Evolutionary conservation across 2,113 vertebrate species (phyloP).

Genomic region (Heloderma charlesbogerti): DNA sequence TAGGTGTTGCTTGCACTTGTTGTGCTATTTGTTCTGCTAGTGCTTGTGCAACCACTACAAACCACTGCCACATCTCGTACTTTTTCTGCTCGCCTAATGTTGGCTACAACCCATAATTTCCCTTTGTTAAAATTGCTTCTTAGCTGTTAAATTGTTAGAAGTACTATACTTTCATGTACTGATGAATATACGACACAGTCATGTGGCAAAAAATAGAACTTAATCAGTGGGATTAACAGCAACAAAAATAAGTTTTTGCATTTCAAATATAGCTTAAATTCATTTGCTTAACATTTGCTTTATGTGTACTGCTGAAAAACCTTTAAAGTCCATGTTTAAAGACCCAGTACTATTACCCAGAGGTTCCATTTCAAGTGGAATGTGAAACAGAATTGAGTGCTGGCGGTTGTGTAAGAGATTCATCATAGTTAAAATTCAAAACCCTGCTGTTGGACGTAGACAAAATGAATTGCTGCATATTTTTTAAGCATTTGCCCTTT

Average conservation of each 20-base stretch:
- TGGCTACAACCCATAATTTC: not conserved
- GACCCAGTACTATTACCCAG: not conserved
- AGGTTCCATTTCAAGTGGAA: not conserved
- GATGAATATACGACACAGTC: not conserved
- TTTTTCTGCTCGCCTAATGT: no score
- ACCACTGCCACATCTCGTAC: no score
- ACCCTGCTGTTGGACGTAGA: not conserved
- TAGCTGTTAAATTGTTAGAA: not conserved
- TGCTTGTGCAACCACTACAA: no score
- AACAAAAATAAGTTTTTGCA: not conserved
- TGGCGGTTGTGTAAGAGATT: not conserved
- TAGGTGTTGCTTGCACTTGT: no score
- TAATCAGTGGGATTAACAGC: not conserved
- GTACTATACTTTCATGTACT: not conserved
- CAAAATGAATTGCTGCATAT: not conserved
- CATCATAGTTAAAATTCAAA: not conserved
- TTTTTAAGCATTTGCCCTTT: not conserved
- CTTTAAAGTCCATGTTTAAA: not conserved
- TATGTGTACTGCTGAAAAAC: not conserved
- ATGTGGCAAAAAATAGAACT: not conserved
- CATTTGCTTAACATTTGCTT: not conserved
- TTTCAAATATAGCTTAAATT: not conserved
- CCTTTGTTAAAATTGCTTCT: not conserved
- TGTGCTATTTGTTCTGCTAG: no score
- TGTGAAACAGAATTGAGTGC: not conserved